Conservation (phyloP, 1,140 invertebrate species). For the Thaumetopoea pityocampa region DNA sequence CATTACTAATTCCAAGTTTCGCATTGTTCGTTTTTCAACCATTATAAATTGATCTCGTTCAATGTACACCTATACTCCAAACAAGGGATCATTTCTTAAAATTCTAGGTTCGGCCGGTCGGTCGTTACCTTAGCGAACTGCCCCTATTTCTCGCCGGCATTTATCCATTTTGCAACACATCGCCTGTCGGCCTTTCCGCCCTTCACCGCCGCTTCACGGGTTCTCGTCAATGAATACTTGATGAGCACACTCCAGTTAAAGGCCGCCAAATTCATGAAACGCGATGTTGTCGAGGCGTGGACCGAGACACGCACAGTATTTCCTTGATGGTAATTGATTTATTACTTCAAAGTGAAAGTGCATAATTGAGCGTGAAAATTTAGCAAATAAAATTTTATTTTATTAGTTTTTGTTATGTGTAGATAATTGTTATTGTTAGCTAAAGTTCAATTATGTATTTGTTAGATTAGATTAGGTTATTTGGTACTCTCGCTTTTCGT, state of each 20-base stretch:
- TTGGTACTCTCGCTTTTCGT: no score
- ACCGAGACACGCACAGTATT: conserved; percentile 42
- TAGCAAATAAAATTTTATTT: conserved; percentile 15
- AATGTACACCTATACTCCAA: not conserved
- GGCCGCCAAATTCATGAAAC: conserved; percentile 59
- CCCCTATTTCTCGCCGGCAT: conserved; percentile 71
- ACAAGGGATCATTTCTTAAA: no score
- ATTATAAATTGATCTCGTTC: conserved; percentile 28
- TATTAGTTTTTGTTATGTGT: conserved; percentile 13
- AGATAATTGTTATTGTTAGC: conserved; percentile 18
- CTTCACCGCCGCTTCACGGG: conserved; percentile 41
- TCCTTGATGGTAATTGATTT: conserved; percentile 19
- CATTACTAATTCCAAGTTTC: conserved; percentile 54
- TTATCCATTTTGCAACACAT: conserved; percentile 75
- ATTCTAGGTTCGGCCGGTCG: no score
- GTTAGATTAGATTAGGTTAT: conserved; percentile 8
- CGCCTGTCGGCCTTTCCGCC: conserved; percentile 61
- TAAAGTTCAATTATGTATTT: conserved; percentile 12
- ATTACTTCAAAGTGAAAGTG: conserved; percentile 18
- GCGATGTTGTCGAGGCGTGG: conserved; percentile 42
- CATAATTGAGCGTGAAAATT: conserved; percentile 16
- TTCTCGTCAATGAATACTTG: conserved; percentile 61
- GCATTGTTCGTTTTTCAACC: conserved; percentile 34
- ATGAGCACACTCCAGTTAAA: conserved; percentile 60
- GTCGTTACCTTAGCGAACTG: conserved; percentile 63